Evolutionary conservation across 2,888 invertebrate species (phyloP).

Genomic region (Calameuta pallipes): DNA sequence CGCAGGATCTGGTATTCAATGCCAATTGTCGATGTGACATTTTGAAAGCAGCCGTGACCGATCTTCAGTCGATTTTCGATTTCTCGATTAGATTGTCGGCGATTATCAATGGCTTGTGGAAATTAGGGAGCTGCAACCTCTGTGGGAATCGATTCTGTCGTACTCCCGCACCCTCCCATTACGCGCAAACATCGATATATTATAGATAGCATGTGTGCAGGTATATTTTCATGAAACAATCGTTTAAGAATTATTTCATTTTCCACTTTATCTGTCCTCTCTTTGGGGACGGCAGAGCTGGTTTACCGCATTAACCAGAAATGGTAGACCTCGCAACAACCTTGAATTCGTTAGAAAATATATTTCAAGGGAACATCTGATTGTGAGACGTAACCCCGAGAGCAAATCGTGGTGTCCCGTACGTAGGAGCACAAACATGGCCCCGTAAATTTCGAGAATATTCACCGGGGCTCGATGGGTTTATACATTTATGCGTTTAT

Average conservation of each 20-base stretch:
- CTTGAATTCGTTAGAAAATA: slow-evolving; percentile 25
- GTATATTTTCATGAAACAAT: too few species aligned
- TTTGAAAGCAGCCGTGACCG: too few species aligned
- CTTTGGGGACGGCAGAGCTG: slow-evolving; percentile 29
- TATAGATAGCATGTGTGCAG: too few species aligned
- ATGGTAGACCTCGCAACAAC: slow-evolving; percentile 44
- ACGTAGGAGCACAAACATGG: background rate
- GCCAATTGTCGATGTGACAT: too few species aligned
- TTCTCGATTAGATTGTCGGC: slow-evolving; percentile 18
- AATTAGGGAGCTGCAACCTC: too few species aligned
- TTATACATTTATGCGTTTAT: slow-evolving; percentile 35
- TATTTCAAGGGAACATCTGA: too few species aligned
- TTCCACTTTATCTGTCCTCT: background rate
- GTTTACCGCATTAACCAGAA: slow-evolving; percentile 49
- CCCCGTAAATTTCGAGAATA: slow-evolving; percentile 36
- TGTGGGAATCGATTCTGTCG: slow-evolving; percentile 30
- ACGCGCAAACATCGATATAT: too few species aligned
- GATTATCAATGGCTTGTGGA: slow-evolving; percentile 31
- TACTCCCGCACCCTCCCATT: background rate
- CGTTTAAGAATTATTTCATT: too few species aligned
- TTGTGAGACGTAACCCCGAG: too few species aligned
- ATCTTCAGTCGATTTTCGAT: too few species aligned
- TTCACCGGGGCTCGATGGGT: slow-evolving; percentile 27
- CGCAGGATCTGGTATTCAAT: background rate
- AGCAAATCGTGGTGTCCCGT: too few species aligned